Conservation (phyloP, 2,797 vertebrate species). For the Chromobotia macracanthus region DNA sequence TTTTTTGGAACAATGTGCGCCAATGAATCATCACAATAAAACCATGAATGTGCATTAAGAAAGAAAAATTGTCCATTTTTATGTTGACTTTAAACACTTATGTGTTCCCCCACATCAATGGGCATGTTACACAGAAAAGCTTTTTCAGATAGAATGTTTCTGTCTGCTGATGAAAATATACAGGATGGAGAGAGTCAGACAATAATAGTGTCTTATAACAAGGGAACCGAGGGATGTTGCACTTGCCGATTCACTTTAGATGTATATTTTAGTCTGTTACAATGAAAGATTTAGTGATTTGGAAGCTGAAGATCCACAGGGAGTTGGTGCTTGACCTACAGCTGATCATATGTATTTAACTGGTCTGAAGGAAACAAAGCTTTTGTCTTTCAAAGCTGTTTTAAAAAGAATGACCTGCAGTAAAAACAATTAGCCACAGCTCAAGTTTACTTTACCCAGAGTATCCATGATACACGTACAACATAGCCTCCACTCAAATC, state of each 20-base stretch:
- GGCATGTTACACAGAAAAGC: background rate
- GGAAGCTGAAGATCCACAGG: conserved; percentile 7
- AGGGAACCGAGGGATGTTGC: conserved; percentile 23
- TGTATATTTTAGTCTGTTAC: background rate
- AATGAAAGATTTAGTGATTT: conserved; percentile 10
- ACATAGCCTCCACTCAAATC: background rate
- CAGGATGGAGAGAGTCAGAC: conserved; percentile 9
- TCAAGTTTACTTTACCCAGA: conserved; percentile 9
- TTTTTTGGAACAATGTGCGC: too few species aligned
- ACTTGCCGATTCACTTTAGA: conserved; percentile 12
- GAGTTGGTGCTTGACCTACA: conserved; percentile 23
- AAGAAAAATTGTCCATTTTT: background rate
- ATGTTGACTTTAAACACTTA: background rate
- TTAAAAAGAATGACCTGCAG: background rate
- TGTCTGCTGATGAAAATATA: conserved; percentile 14
- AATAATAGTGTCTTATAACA: too few species aligned
- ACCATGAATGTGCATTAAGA: too few species aligned
- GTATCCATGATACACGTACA: conserved; percentile 1
- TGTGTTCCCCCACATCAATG: background rate
- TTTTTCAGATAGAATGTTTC: conserved; percentile 10
- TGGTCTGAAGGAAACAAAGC: background rate
- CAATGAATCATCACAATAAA: too few species aligned
- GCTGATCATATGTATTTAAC: conserved; percentile 9
- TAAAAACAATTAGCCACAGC: background rate
- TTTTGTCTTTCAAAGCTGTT: background rate